Evolutionary conservation across 2,888 invertebrate genomes (phyloP), one percentile per base, ranked within the genome.

Genomic region (Chalcosyrphus nemorum): DNA sequence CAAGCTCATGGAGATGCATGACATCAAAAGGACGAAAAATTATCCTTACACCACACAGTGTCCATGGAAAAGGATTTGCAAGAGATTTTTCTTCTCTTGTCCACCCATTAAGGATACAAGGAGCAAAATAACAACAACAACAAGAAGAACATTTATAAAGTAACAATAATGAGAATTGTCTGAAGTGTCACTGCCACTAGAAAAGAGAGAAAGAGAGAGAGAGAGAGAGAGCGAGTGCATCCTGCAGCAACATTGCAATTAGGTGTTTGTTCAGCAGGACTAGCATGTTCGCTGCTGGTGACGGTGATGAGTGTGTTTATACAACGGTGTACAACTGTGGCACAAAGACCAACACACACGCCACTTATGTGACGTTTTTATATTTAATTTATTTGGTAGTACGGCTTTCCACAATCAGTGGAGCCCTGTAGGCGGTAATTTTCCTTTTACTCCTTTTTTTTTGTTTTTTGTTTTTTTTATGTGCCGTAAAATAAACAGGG

Each of bases 131-230:
- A 45, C 24, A 54, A 54, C 4, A 32, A 50, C n/a, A 35, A 15
- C 41, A 66, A 29, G 57, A 61, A 68, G 5, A 59, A 66, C 32
- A 45, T 43, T 6, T 71, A 65, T 38, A 78, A 74, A 70, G 78
- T 84, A 84, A 84, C 74, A 84, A 78, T 84, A 84, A 84, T 78
- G 82, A 84, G 74, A 70, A 84, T 78, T 74, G 82, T 84, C 82
- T 84, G 82, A 78, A 84, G 82, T 70, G 47, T 32, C 50, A 84
- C 68, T 78, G 50, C 45, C n/a, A n/a, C n/a, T n/a, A n/a, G n/a
- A n/a, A n/a, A n/a, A n/a, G n/a, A n/a, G n/a, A n/a, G n/a, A n/a
- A n/a, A n/a, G n/a, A n/a, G n/a, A n/a, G n/a, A n/a, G n/a, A n/a
- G n/a, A n/a, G n/a, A 24, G 24, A 2, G 24, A 24, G 6, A 43